These are phyloP conservation scores for Chymomyza caudatula DNA, from an alignment of 2,888 invertebrate genomes.

Conservation along the genomic window DNA sequence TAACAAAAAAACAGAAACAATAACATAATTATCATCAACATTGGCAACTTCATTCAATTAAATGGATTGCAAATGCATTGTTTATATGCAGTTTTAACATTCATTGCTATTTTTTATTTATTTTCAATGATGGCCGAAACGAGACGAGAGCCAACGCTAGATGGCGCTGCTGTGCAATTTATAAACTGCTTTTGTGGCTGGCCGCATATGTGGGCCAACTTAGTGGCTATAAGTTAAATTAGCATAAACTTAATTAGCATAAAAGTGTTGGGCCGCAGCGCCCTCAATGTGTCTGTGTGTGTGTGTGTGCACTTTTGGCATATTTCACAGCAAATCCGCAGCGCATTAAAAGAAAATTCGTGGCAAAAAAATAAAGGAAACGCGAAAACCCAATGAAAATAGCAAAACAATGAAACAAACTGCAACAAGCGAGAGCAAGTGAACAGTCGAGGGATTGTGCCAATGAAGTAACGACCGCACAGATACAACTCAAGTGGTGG, in stretches of 20 bases:
- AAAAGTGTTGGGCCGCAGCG: slow-evolving; percentile 63
- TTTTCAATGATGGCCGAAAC: slow-evolving; percentile 29
- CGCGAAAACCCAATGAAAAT: slow-evolving; percentile 31
- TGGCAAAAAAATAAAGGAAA: slow-evolving; percentile 46
- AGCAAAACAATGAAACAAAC: slow-evolving; percentile 64
- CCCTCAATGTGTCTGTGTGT: slow-evolving; percentile 37
- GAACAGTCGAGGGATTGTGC: slow-evolving; percentile 58
- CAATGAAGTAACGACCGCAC: slow-evolving; percentile 66
- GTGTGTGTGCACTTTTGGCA: slow-evolving; percentile 32
- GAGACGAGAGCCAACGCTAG: background rate
- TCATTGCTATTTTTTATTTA: slow-evolving; percentile 11
- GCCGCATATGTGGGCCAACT: slow-evolving; percentile 69
- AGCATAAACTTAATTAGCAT: slow-evolving; percentile 71
- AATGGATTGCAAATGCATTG: background rate
- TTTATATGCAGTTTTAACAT: background rate
- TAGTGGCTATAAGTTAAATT: slow-evolving; percentile 70
- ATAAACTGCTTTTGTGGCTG: slow-evolving; percentile 54
- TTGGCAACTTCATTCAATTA: slow-evolving; percentile 17
- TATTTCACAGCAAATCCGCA: slow-evolving; percentile 70
- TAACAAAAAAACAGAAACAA: background rate
- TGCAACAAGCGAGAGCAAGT: slow-evolving; percentile 22
- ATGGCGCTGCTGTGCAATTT: slow-evolving; percentile 4
- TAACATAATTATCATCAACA: slow-evolving; percentile 18
- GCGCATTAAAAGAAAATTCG: slow-evolving; percentile 69
- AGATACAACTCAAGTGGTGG: slow-evolving; percentile 5